phyloP scores from a whole-genome alignment of 2,888 invertebrate genomes.

The Agriotes lineatus region DNA sequence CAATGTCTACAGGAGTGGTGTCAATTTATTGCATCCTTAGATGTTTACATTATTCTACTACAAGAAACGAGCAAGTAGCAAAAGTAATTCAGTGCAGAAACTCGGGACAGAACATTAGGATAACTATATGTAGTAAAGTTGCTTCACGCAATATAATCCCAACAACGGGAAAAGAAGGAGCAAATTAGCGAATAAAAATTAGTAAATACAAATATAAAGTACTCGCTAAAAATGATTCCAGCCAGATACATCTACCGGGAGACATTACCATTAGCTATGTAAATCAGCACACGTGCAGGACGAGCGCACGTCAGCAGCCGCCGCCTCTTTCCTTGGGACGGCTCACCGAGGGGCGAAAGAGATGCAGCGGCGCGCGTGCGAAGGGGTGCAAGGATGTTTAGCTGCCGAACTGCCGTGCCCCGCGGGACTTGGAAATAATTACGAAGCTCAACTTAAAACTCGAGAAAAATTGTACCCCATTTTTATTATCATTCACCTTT shows the following conservation, averaged over 20 bases:
- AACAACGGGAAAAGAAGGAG: constrained; percentile 35
- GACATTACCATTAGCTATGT: constrained; percentile 61
- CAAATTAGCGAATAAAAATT: constrained; percentile 56
- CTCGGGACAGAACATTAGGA: no score
- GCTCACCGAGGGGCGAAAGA: constrained; percentile 38
- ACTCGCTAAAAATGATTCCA: constrained; percentile 60
- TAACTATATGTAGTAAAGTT: background rate
- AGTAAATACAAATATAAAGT: constrained; percentile 61
- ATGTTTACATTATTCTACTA: no score
- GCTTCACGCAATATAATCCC: constrained; percentile 24
- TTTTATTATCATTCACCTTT: constrained; percentile 66
- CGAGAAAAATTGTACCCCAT: constrained; percentile 65
- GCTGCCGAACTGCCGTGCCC: constrained; percentile 57
- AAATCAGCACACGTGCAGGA: constrained; percentile 49
- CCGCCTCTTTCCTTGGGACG: constrained; percentile 7
- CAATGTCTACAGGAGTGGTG: no score
- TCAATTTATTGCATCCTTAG: no score
- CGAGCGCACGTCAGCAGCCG: constrained; percentile 29
- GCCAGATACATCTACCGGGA: constrained; percentile 60
- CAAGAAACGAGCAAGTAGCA: background rate
- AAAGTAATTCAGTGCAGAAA: background rate
- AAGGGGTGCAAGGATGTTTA: constrained; percentile 42
- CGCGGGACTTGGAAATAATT: constrained; percentile 64
- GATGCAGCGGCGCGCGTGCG: constrained; percentile 40
- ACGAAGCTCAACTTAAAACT: constrained; percentile 65